Percentiles rank a stretch among this genome's conserved stretches.
These are phyloP conservation scores for Protodeltote pygarga DNA, from an alignment of 2,888 invertebrate species.

Conservation along the genomic window DNA sequence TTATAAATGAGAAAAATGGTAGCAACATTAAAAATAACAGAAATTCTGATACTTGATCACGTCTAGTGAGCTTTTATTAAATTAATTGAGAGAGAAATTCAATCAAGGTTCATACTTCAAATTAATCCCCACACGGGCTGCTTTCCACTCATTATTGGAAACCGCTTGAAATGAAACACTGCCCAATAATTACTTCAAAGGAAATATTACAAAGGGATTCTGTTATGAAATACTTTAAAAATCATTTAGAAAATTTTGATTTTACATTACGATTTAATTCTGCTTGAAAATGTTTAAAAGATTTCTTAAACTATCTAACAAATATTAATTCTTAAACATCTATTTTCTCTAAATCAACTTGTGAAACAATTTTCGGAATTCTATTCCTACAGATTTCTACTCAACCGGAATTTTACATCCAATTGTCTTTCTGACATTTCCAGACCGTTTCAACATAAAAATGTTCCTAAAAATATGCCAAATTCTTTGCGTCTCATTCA, in stretches of 20 bases:
- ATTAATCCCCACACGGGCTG: slow-evolving; percentile 58
- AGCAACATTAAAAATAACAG: slow-evolving; percentile 31
- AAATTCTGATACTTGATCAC: slow-evolving; percentile 50
- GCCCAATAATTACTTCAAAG: slow-evolving; percentile 38
- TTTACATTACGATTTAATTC: slow-evolving; percentile 12
- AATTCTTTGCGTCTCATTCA: slow-evolving; percentile 1
- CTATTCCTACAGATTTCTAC: slow-evolving; percentile 1
- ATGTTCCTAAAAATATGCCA: slow-evolving; percentile 5
- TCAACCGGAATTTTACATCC: slow-evolving; percentile 7
- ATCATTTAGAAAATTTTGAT: slow-evolving; percentile 13
- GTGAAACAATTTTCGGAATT: slow-evolving; percentile 8
- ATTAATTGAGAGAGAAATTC: slow-evolving; percentile 67
- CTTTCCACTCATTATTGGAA: slow-evolving; percentile 56
- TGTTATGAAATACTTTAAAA: slow-evolving; percentile 14
- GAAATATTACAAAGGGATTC: slow-evolving; percentile 23
- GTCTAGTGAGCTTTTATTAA: slow-evolving; percentile 53
- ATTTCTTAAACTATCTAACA: not conserved
- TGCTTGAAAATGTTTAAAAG: slow-evolving; percentile 10
- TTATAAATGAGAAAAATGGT: slow-evolving; percentile 8
- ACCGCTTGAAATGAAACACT: slow-evolving; percentile 50
- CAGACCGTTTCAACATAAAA: slow-evolving; percentile 3
- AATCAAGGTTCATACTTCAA: slow-evolving; percentile 63
- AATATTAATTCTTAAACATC: slow-evolving; percentile 1
- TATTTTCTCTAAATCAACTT: slow-evolving; percentile 12
- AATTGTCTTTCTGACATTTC: slow-evolving; percentile 10